Conservation (phyloP, 2,888 invertebrate genomes). For the Pammene fasciana region DNA sequence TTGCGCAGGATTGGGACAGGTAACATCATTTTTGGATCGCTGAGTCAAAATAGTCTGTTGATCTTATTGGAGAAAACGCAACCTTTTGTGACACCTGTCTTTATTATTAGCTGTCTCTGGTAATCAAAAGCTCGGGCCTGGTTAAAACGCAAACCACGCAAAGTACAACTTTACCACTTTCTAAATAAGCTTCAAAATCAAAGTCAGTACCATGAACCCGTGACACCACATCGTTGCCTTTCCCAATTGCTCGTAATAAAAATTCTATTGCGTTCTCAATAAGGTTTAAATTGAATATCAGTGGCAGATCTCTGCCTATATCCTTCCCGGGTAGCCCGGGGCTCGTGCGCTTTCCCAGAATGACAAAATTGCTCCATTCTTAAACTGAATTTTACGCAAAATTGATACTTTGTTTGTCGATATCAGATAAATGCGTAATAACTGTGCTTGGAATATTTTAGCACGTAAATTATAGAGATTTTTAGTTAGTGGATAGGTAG, state of each 20-base stretch:
- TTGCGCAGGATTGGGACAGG: too few species aligned
- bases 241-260: background rate
- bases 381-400: slow-evolving; percentile 35
- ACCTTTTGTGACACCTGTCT: background rate
- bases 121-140: background rate
- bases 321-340: slow-evolving; percentile 8
- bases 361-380: slow-evolving; percentile 38
- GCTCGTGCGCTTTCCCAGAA: slow-evolving; percentile 28
- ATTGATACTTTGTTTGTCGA: slow-evolving; percentile 32
- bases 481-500: background rate
- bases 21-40: too few species aligned
- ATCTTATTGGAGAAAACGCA: too few species aligned
- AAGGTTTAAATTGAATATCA: background rate
- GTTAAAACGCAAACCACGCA: background rate
- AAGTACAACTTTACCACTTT: background rate
- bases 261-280: background rate
- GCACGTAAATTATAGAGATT: slow-evolving; percentile 17
- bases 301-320: background rate
- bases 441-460: slow-evolving; percentile 26
- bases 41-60: too few species aligned
- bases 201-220: background rate
- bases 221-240: background rate
- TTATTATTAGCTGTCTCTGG: background rate
- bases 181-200: background rate
- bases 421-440: slow-evolving; percentile 31